These are phyloP conservation scores for Dunckerocampus dactyliophorus DNA, from an alignment of 2,113 vertebrate genomes.

Conservation along the genomic window DNA sequence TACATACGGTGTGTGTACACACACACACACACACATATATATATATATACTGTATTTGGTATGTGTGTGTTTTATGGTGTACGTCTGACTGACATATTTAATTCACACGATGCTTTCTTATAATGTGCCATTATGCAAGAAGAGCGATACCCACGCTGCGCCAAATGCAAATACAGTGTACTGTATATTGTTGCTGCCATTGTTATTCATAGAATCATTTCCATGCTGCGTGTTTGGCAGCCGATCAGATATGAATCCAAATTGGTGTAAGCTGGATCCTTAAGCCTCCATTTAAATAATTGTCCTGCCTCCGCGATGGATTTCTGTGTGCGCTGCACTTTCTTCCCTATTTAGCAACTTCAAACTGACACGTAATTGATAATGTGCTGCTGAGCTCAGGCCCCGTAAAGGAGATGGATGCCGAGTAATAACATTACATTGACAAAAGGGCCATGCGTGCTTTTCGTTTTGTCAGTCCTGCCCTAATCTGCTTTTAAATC, in stretches of 20 bases:
- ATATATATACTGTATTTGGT: background rate
- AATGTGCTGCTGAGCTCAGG: conserved; percentile 5
- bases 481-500: background rate
- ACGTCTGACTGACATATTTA: too few species aligned
- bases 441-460: background rate
- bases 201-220: conserved; percentile 25
- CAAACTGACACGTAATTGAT: conserved; percentile 1
- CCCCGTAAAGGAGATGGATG: background rate
- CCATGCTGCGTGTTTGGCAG: conserved; percentile 22
- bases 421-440: background rate
- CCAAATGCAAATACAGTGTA: conserved; percentile 20
- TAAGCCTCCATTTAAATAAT: conserved; percentile 42
- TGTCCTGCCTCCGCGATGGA: conserved; percentile 13
- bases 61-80: too few species aligned
- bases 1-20: too few species aligned
- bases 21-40: too few species aligned
- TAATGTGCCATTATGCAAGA: background rate
- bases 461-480: background rate
- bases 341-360: conserved; percentile 14
- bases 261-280: conserved; percentile 28
- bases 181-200: conserved; percentile 18
- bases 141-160: conserved; percentile 9
- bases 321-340: conserved; percentile 15
- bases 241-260: conserved; percentile 34
- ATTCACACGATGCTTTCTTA: too few species aligned